Evolutionary conservation across 2,113 vertebrate genomes (phyloP).

Genomic region (Eolophus roseicapilla): DNA sequence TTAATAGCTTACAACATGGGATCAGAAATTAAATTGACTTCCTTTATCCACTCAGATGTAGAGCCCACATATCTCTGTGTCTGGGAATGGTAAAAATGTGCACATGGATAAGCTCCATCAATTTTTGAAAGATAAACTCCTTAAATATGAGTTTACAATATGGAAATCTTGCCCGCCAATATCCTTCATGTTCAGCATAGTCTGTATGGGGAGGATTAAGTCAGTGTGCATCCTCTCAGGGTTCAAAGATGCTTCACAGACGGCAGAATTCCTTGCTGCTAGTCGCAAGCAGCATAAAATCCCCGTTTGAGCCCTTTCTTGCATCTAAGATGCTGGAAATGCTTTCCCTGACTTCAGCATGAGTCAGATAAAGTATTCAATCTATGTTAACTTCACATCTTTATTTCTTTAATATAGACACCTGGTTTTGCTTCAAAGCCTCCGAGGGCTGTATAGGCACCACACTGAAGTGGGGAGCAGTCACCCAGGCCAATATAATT

Average conservation of each 20-base stretch:
- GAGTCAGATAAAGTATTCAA: not conserved
- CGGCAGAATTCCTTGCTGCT: not conserved
- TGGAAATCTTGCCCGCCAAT: not conserved
- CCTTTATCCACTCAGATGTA: not conserved
- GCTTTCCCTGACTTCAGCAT: not conserved
- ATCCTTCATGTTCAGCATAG: not conserved
- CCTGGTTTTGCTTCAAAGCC: not conserved
- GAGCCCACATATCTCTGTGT: not conserved
- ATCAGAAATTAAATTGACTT: conserved; percentile 19
- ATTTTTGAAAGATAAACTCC: not conserved
- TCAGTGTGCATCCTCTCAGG: not conserved
- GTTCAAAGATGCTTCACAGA: not conserved
- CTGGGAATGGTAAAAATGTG: not conserved
- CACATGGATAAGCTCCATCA: not conserved
- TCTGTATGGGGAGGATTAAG: not conserved
- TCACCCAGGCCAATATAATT: not conserved
- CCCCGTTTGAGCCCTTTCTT: not conserved
- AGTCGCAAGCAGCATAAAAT: not conserved
- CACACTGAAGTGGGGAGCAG: not conserved
- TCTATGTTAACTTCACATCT: not conserved
- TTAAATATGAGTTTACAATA: not conserved
- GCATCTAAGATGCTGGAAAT: not conserved
- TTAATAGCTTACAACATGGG: not conserved
- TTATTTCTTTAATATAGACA: not conserved
- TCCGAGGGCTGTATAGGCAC: not conserved